These are phyloP conservation scores for Rhyacophila evoluta DNA, from an alignment of 2,888 invertebrate genomes.

Conservation along the genomic window DNA sequence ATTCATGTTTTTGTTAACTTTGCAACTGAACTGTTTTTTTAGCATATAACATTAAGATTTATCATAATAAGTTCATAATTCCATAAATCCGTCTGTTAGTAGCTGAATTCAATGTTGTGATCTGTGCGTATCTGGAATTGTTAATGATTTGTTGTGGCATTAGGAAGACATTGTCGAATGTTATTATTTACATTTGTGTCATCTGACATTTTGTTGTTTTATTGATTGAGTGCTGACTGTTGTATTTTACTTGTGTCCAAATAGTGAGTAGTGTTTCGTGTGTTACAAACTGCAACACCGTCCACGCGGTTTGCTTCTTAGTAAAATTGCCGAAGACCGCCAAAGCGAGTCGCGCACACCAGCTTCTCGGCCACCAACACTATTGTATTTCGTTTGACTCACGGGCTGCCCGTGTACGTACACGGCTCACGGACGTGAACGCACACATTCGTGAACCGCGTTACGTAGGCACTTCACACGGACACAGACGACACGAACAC, in stretches of 20 bases:
- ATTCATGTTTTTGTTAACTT: neutral
- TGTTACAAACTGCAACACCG: neutral
- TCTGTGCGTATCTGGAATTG: neutral
- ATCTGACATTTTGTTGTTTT: conserved; percentile 4
- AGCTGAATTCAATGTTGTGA: neutral
- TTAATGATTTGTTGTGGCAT: neutral
- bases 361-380: conserved; percentile 23
- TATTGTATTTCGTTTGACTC: neutral
- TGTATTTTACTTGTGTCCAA: neutral
- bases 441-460: conserved; percentile 33
- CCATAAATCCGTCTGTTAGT: neutral
- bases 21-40: neutral
- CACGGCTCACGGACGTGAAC: conserved; percentile 28
- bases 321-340: conserved; percentile 5
- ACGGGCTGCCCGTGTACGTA: neutral
- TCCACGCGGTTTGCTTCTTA: conserved; percentile 1
- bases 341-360: conserved; percentile 6
- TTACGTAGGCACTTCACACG: conserved; percentile 50
- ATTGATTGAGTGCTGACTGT: neutral
- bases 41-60: neutral
- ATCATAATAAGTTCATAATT: neutral
- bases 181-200: neutral
- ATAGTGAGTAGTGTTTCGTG: neutral
- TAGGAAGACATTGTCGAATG: neutral
- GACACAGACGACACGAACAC: conserved; percentile 35